Evolutionary conservation across 2,888 invertebrate genomes (phyloP), one percentile per base, ranked within the genome.

Genomic region (Griposia aprilina): DNA sequence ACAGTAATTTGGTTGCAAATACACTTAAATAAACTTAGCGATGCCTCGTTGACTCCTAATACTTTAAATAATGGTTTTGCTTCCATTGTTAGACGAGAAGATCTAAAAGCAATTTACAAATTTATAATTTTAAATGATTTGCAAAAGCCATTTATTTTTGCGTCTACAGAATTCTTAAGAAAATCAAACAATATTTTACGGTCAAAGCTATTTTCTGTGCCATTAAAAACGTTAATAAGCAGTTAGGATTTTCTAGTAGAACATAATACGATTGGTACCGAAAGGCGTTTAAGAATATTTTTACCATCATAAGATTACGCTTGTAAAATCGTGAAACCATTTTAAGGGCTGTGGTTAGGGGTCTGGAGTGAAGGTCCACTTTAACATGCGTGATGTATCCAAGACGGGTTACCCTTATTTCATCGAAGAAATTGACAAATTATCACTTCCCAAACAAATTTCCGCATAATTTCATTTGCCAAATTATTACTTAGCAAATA

Each of bases 11-110:
- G 41, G 52, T 74, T 76, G 63, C 62, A 55, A 87, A 79, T 80
- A 81, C 84, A 80, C 80, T 84, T 62, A 83, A 59, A 41, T 41
- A 63, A 76, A 74, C 60, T 87, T 82, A 82, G 78, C 70, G 67
- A 85, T 79, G 88, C 77, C 65, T 87, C 89, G 87, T 83, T 88
- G 83, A 75, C 74, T 86, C 60, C 87, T 80, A 88, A 88, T 88
- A 80, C 81, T 72, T 81, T 76, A 75, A 83, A 83, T 85, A 69
- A 83, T 88, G 73, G 55, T 57, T 87, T 76, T 78, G 62, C 68
- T 71, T 74, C 71, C 67, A 85, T 82, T 79, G 83, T 84, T 74
- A 73, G 57, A 79, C 52, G 75, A 67, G 30, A 48, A 71, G 52
- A 78, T 71, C 66, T 82, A 26, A 62, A 71, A 81, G 70, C 75